phyloP scores from a whole-genome alignment of 2,113 vertebrate species.

The Himantopus leucocephalus region DNA sequence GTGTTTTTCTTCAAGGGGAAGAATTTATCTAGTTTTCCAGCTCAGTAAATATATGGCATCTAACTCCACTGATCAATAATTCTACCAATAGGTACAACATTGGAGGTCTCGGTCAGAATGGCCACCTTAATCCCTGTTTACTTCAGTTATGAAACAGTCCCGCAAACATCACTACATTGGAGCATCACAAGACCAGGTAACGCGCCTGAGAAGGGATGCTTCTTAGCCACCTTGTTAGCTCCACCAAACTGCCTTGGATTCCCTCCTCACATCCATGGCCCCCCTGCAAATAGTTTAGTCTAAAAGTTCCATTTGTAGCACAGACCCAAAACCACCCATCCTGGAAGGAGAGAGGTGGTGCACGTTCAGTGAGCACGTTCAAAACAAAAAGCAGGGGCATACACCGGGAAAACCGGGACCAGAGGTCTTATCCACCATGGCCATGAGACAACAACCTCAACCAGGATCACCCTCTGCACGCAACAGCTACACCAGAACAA shows the following conservation, averaged over 20 bases:
- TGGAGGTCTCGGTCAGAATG: neutral
- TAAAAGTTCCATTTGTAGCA: neutral
- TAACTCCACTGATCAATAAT: neutral
- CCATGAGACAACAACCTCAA: neutral
- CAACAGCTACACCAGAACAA: neutral
- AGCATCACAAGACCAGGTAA: neutral
- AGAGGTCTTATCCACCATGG: neutral
- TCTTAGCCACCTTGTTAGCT: neutral
- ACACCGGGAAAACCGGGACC: neutral
- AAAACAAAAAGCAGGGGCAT: neutral
- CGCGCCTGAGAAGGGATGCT: neutral
- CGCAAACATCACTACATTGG: neutral
- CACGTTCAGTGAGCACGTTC: neutral
- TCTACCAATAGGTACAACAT: neutral
- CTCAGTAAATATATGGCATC: neutral
- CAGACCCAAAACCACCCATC: neutral
- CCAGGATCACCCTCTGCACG: fast-evolving
- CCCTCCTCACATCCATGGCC: neutral
- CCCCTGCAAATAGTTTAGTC: neutral
- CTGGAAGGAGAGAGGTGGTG: neutral
- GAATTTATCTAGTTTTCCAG: neutral
- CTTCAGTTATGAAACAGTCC: neutral
- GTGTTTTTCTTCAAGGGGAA: neutral
- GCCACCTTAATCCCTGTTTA: neutral
- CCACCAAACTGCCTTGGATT: neutral